Evolutionary conservation across 2,113 vertebrate genomes (phyloP).

Genomic region (Pedionomus torquatus): DNA sequence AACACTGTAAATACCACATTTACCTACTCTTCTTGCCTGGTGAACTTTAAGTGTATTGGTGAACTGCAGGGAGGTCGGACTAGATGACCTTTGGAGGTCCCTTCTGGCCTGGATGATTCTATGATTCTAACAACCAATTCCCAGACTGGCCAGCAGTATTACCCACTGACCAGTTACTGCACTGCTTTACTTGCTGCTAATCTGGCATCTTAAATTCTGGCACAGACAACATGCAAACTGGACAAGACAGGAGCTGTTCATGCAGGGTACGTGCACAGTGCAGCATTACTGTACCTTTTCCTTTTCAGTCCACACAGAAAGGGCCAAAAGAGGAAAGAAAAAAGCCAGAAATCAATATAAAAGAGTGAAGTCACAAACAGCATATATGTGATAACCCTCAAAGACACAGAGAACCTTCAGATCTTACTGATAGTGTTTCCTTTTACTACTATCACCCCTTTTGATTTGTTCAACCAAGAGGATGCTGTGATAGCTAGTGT

Average conservation of each 20-base stretch:
- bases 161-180: not conserved
- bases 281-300: constrained; percentile 89
- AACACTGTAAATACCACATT: fast-evolving
- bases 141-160: not conserved
- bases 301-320: constrained; percentile 81
- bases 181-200: not conserved
- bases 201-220: not conserved
- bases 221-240: constrained; percentile 21
- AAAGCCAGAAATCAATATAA: constrained; percentile 74
- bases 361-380: constrained; percentile 23
- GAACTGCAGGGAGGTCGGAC: too few relatives aligned
- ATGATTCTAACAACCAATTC: too few relatives aligned
- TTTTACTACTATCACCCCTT: not conserved
- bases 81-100: too few relatives aligned
- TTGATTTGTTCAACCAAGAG: not conserved
- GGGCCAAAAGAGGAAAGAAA: constrained; percentile 55
- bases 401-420: not conserved
- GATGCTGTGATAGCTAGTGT: not conserved
- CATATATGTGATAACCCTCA: not conserved
- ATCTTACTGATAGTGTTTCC: not conserved
- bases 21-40: not conserved
- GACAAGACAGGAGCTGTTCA: constrained; percentile 39
- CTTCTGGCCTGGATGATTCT: too few relatives aligned
- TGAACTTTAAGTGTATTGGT: not conserved
- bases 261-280: constrained; percentile 62